These are phyloP conservation scores for Sorex maritimensis DNA, from an alignment of 2,797 vertebrate species.

Conservation along the genomic window DNA sequence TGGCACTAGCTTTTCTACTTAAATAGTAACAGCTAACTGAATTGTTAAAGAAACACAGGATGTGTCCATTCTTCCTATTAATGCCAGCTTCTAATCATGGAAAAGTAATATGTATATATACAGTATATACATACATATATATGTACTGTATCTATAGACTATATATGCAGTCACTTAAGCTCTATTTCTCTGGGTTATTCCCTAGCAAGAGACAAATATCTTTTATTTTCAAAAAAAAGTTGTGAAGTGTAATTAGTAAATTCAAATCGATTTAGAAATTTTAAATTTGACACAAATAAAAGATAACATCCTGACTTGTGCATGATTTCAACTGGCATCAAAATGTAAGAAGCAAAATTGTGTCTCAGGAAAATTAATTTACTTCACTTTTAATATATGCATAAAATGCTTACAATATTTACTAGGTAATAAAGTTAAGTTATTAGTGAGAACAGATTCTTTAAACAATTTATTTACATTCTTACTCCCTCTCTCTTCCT, in stretches of 20 bases:
- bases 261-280: constrained; percentile 50
- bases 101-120: not conserved
- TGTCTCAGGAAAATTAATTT: not conserved
- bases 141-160: too few relatives aligned
- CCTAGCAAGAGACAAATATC: too few relatives aligned
- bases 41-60: not conserved
- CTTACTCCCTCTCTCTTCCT: too few relatives aligned
- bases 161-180: too few relatives aligned
- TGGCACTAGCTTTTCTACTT: constrained; percentile 14
- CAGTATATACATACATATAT: too few relatives aligned
- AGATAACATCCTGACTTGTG: not conserved
- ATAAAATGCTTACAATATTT: not conserved
- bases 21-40: not conserved
- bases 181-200: too few relatives aligned
- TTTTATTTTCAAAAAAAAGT: not conserved
- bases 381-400: not conserved
- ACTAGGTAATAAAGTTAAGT: not conserved
- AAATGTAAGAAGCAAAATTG: not conserved
- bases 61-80: not conserved
- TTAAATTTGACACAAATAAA: constrained; percentile 52
- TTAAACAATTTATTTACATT: not conserved
- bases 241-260: constrained; percentile 49
- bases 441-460: not conserved
- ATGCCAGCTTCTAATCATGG: constrained; percentile 26
- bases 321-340: not conserved